These are phyloP conservation scores for Nannoperca obscura DNA, from an alignment of 2,797 vertebrate genomes.

Conservation along the genomic window DNA sequence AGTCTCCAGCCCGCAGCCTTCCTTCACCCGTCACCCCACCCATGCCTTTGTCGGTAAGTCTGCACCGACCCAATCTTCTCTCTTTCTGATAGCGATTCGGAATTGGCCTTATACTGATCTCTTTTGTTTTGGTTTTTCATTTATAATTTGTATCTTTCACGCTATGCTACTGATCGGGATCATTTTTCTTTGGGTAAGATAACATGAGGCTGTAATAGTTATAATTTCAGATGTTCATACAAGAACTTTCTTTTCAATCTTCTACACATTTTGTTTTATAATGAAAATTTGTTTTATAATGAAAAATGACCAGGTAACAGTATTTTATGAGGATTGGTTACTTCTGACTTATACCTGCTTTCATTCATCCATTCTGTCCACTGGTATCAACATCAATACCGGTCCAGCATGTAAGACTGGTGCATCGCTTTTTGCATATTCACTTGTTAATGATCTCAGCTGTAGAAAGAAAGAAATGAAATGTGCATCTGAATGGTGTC, in stretches of 20 bases:
- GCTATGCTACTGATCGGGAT: not conserved
- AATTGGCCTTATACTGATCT: not conserved
- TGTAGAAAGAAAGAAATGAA: slow-evolving; percentile 11
- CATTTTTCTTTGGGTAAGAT: not conserved
- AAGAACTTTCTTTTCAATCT: not conserved
- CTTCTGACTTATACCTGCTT: not conserved
- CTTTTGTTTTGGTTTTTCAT: not conserved
- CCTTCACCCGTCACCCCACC: slow-evolving; percentile 94
- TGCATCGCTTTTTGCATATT: not conserved
- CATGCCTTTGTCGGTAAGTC: slow-evolving; percentile 91
- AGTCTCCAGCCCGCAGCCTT: slow-evolving; percentile 93
- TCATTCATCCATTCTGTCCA: not conserved
- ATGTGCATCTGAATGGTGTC: slow-evolving; percentile 27
- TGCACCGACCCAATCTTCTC: not conserved
- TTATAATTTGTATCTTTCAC: not conserved
- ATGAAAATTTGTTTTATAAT: not conserved
- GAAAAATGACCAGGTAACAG: not conserved
- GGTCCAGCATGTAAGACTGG: not conserved
- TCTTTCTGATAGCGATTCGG: not conserved
- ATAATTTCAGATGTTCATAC: not conserved
- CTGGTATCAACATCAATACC: not conserved
- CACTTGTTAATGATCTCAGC: not conserved
- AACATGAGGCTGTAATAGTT: not conserved
- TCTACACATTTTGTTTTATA: not conserved
- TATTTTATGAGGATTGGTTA: not conserved